Evolutionary conservation across 2,797 vertebrate species (phyloP), one percentile per base, ranked within the genome.

Genomic region (Myotis findleyi): DNA sequence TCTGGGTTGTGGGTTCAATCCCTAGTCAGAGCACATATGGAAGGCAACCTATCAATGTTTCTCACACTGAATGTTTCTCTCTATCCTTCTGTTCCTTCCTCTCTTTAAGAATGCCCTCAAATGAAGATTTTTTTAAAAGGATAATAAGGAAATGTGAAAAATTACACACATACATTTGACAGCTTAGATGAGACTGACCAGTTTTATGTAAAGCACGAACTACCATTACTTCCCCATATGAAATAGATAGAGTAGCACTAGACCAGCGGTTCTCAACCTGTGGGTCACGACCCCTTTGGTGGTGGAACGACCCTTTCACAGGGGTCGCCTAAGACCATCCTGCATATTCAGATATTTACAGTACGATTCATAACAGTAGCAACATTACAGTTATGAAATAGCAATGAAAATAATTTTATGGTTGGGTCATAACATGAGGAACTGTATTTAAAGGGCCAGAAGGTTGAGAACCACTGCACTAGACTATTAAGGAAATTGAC

Each of bases 401-500:
- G 44, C 44, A 44, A 44, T 0, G 0, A 44, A 44, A 44, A 44
- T 44, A 44, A 44, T 44, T 44, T 44, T 44, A 44, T 44, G 44
- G 44, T 11, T 44, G 44, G 44, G 44, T 44, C 44, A 44, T 10
- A 44, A 44, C 44, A 44, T 44, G 44, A 44, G 44, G 10, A 44
- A 11, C 44, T 44, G 2, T 2, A 44, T 44, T 44, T 44, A 44
- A 44, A 11, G 44, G 44, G 44, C 44, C 44, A 44, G 44, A 44
- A 44, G 44, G 44, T 44, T 44, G 44, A 44, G 44, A 44, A 44
- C 47, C 47, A 49, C 47, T 13, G 47, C 47, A 49, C 47, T 59
- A 62, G 59, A 51, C 49, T 68, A 85, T n/a, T 77, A 84, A 91
- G 17, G 57, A 89, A 91, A 91, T 62, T 76, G 66, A 97, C 55